These are phyloP conservation scores for Centrocercus urophasianus DNA, from an alignment of 2,113 vertebrate species.

Conservation along the genomic window DNA sequence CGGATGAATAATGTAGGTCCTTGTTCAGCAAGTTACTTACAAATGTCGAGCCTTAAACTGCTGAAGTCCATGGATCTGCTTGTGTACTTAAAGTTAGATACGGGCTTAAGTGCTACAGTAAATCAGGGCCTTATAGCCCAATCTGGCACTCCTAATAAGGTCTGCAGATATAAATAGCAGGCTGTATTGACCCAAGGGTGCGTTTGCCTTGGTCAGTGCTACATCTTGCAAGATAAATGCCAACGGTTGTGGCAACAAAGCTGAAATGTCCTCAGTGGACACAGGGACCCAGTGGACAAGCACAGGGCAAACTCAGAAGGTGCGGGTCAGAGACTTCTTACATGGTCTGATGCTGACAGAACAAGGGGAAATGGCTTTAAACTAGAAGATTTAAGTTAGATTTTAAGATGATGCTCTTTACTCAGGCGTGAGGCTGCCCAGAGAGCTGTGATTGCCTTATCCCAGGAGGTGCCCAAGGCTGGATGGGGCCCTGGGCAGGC, in stretches of 20 bases:
- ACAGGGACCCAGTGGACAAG: accelerated
- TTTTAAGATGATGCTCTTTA: too few species aligned
- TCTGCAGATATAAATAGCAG: slow-evolving; percentile 1
- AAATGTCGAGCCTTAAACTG: slow-evolving; percentile 24
- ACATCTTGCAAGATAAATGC: neutral
- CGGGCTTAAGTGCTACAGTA: slow-evolving; percentile 41
- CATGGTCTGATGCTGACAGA: too few species aligned
- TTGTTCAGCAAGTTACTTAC: slow-evolving; percentile 51
- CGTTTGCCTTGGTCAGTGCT: neutral
- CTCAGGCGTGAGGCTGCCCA: too few species aligned
- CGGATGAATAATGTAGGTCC: slow-evolving; percentile 45
- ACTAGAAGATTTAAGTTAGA: too few species aligned
- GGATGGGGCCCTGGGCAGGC: too few species aligned
- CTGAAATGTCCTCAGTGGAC: accelerated
- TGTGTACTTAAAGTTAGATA: slow-evolving; percentile 39
- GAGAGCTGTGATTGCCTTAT: too few species aligned
- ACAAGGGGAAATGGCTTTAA: too few species aligned
- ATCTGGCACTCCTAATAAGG: slow-evolving; percentile 3
- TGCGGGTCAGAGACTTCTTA: neutral
- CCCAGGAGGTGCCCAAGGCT: too few species aligned
- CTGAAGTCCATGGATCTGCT: slow-evolving; percentile 32
- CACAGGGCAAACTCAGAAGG: accelerated
- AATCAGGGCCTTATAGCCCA: slow-evolving; percentile 43
- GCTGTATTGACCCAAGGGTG: neutral
- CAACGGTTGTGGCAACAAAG: neutral